Conservation (phyloP, 2,888 invertebrate species). For the Hyposoter didymator region DNA sequence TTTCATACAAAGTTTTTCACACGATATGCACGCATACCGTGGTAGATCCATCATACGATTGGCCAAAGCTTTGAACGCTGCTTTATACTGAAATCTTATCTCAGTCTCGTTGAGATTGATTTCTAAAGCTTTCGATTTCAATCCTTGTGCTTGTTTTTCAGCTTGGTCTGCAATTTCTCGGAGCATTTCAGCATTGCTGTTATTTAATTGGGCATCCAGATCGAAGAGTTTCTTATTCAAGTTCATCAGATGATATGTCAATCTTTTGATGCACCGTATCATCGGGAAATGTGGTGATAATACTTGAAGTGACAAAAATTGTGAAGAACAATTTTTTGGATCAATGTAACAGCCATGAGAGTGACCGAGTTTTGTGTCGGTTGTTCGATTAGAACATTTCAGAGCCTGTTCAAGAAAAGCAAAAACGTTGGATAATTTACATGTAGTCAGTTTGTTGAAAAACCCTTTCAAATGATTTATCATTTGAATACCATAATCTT, state of each 20-base stretch:
- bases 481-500: neutral
- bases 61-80: conserved; percentile 52
- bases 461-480: conserved; percentile 27
- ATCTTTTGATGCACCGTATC: conserved; percentile 43
- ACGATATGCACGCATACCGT: conserved; percentile 59
- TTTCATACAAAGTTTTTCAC: conserved; percentile 68
- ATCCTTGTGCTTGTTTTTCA: conserved; percentile 38
- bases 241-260: conserved; percentile 30
- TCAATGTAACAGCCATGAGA: conserved; percentile 13
- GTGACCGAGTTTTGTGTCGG: conserved; percentile 5
- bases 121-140: conserved; percentile 2
- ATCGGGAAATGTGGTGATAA: neutral
- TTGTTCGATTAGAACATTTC: conserved; percentile 5
- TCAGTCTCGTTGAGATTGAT: conserved; percentile 59
- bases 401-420: conserved; percentile 16
- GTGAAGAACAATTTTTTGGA: conserved; percentile 10
- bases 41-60: conserved; percentile 62
- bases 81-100: conserved; percentile 37
- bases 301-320: conserved; percentile 12
- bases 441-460: neutral
- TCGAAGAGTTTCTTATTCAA: neutral
- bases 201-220: conserved; percentile 1
- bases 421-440: conserved; percentile 7
- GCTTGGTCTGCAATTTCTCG: conserved; percentile 43
- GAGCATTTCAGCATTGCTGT: conserved; percentile 8